phyloP scores from a whole-genome alignment of 2,888 invertebrate species.

The Phragmatobia fuliginosa region DNA sequence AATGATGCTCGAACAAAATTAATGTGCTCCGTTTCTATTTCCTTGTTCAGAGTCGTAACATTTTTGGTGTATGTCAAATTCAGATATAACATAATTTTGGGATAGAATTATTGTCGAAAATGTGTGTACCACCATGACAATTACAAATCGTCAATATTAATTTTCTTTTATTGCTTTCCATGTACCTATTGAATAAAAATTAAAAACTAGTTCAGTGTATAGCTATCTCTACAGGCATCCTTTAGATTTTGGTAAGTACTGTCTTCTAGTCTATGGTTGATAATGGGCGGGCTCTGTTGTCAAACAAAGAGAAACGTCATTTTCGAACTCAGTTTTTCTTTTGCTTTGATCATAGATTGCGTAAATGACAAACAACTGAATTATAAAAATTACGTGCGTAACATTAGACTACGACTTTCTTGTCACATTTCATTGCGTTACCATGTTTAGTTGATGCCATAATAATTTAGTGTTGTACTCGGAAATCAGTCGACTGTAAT shows the following conservation, averaged over 20 bases:
- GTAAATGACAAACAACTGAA: slow-evolving; percentile 32
- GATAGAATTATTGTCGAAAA: too few species aligned
- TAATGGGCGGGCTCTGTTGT: neutral
- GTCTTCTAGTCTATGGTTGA: neutral
- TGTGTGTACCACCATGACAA: too few species aligned
- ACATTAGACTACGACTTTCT: slow-evolving; percentile 10
- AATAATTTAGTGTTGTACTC: slow-evolving; percentile 1
- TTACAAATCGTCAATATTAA: too few species aligned
- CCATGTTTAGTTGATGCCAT: slow-evolving; percentile 1
- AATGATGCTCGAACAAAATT: slow-evolving; percentile 6
- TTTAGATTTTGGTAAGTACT: too few species aligned
- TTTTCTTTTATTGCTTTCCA: too few species aligned
- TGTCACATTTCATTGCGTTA: slow-evolving; percentile 20
- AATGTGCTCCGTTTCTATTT: neutral
- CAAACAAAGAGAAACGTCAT: slow-evolving; percentile 19
- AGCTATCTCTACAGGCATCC: too few species aligned
- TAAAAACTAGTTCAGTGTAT: too few species aligned
- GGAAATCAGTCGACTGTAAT: neutral
- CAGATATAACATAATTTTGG: neutral
- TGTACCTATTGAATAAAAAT: too few species aligned
- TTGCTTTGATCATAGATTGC: slow-evolving; percentile 38
- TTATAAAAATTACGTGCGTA: slow-evolving; percentile 23
- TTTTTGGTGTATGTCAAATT: neutral
- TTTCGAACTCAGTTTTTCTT: slow-evolving; percentile 40
- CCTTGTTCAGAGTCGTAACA: neutral